phyloP scores from a whole-genome alignment of 2,113 vertebrate species.

The Nothocercus nigrocapillus region DNA sequence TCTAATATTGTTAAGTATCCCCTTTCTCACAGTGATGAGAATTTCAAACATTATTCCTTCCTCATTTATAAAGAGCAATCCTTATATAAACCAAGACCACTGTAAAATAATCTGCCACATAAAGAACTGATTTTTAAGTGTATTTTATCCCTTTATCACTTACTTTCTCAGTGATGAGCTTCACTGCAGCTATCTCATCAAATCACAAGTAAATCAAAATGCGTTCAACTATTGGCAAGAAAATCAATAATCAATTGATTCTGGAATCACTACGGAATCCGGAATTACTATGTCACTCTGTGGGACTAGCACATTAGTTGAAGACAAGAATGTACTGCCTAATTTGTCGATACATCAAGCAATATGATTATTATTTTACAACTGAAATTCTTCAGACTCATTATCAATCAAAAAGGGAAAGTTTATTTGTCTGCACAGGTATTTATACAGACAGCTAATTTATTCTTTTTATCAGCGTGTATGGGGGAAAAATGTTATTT shows the following conservation, averaged over 20 bases:
- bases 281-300: not conserved
- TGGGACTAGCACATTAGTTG: not conserved
- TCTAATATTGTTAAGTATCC: not conserved
- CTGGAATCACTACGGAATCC: not conserved
- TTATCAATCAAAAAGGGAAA: not conserved
- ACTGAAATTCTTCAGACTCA: not conserved
- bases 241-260: not conserved
- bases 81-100: not conserved
- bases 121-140: not conserved
- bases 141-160: not conserved
- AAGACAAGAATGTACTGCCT: not conserved
- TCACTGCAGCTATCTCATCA: not conserved
- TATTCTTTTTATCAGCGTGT: not conserved
- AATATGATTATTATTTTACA: not conserved
- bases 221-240: not conserved
- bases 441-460: not conserved
- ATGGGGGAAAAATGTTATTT: not conserved
- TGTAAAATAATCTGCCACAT: not conserved
- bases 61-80: not conserved
- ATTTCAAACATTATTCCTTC: not conserved
- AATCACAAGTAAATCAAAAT: not conserved
- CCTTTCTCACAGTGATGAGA: not conserved
- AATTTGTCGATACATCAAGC: not conserved
- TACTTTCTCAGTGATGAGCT: not conserved
- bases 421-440: not conserved